Percentiles rank a stretch among this genome's conserved stretches.
These are phyloP conservation scores for Alcedo atthis DNA, from an alignment of 2,797 vertebrate genomes.

Conservation along the genomic window DNA sequence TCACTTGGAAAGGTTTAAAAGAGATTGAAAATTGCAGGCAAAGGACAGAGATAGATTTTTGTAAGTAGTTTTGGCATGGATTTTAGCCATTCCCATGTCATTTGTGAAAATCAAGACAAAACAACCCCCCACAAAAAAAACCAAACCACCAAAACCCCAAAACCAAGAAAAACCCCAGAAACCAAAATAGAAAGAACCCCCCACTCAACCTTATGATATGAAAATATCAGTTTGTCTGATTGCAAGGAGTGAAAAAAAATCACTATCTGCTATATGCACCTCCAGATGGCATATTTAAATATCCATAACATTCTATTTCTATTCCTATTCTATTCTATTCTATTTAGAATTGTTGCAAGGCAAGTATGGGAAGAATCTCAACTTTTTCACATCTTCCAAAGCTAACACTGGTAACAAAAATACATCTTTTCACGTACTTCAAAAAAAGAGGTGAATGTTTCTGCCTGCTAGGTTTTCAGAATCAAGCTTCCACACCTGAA, in stretches of 20 bases:
- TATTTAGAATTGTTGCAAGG: conserved; percentile 1
- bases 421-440: conserved; percentile 7
- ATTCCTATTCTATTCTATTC: too few relatives aligned
- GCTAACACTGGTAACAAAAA: background rate
- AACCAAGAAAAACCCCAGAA: background rate
- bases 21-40: conserved; percentile 42
- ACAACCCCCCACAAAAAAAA: too few relatives aligned
- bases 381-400: conserved; percentile 32
- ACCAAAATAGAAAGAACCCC: background rate
- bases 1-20: conserved; percentile 57
- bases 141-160: too few relatives aligned
- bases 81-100: conserved; percentile 9
- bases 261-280: background rate
- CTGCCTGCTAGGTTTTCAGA: background rate
- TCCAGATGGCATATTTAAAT: background rate
- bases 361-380: background rate
- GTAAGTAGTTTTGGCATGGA: background rate
- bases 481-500: conserved; percentile 36
- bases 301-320: background rate
- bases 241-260: background rate
- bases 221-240: background rate
- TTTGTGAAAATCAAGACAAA: background rate
- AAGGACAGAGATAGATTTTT: conserved; percentile 7
- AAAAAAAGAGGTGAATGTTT: conserved; percentile 10
- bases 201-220: background rate